Percentiles rank a stretch among this genome's conserved stretches.
Evolutionary conservation across 1,140 invertebrate species (phyloP).

Genomic region (Zelostemma sp.): DNA sequence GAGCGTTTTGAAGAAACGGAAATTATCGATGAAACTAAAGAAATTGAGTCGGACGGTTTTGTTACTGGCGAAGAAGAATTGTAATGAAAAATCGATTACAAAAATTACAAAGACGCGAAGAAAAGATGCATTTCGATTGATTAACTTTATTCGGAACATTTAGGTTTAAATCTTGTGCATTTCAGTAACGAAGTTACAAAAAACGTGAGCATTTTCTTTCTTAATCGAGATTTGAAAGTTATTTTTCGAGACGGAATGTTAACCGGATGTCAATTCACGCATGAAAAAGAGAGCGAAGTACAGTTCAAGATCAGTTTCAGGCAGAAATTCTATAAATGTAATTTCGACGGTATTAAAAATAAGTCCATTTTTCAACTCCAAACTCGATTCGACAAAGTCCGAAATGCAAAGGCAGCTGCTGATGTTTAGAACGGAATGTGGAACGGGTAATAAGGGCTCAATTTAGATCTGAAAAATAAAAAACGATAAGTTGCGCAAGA

Average conservation of each 20-base stretch:
- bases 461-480: slow-evolving; percentile 56
- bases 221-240: too few relatives aligned
- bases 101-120: too few relatives aligned
- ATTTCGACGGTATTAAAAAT: too few relatives aligned
- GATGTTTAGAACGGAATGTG: slow-evolving; percentile 50
- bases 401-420: not conserved
- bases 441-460: slow-evolving; percentile 70
- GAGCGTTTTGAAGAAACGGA: not conserved
- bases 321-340: too few relatives aligned
- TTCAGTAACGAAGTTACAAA: not conserved
- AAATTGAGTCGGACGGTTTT: slow-evolving; percentile 5
- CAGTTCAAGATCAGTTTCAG: too few relatives aligned
- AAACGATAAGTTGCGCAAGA: slow-evolving; percentile 8
- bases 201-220: too few relatives aligned
- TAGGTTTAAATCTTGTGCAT: too few relatives aligned
- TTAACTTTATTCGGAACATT: too few relatives aligned
- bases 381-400: not conserved
- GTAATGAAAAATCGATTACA: not conserved
- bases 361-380: not conserved
- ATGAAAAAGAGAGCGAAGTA: too few relatives aligned
- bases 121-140: too few relatives aligned
- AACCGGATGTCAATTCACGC: not conserved
- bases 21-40: not conserved
- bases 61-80: slow-evolving; percentile 21
- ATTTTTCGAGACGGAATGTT: not conserved